A percentile compares a stretch with the other conserved stretches of the same genome.
phyloP scores from a whole-genome alignment of 2,113 vertebrate genomes.

The Nibea albiflora region DNA sequence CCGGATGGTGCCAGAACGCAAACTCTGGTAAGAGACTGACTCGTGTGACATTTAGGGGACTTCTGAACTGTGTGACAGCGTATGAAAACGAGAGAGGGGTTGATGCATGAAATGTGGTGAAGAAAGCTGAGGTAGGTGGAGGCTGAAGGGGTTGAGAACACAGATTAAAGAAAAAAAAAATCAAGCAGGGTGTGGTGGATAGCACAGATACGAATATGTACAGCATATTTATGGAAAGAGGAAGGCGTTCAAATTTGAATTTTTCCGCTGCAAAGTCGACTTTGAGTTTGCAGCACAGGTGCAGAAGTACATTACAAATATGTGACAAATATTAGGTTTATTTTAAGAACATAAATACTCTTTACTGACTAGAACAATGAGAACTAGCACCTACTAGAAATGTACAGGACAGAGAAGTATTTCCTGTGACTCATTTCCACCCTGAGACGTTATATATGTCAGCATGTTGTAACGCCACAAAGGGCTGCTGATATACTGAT shows the following conservation, averaged over 20 bases:
- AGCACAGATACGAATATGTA: slow-evolving; percentile 12
- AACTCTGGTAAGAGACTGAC: neutral
- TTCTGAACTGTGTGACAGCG: neutral
- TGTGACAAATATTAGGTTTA: neutral
- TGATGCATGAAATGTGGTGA: slow-evolving; percentile 28
- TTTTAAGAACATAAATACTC: neutral
- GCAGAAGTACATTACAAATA: neutral
- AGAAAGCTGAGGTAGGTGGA: slow-evolving; percentile 24
- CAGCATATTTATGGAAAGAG: slow-evolving; percentile 46
- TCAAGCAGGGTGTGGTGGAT: slow-evolving; percentile 23
- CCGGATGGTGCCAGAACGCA: neutral
- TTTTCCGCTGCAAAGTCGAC: neutral
- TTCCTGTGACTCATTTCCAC: neutral
- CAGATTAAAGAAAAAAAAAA: slow-evolving; percentile 28
- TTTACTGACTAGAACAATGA: neutral
- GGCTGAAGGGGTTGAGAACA: neutral
- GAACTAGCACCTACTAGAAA: neutral
- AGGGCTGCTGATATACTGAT: neutral
- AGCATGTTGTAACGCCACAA: neutral
- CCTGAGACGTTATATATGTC: neutral
- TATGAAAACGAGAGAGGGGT: slow-evolving; percentile 7
- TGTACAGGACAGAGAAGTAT: neutral
- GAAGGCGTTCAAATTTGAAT: slow-evolving; percentile 21
- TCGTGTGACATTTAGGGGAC: slow-evolving; percentile 1
- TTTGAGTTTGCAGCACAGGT: slow-evolving; percentile 4